Evolutionary conservation across 2,888 invertebrate species (phyloP).

Genomic region (Trichopria drosophilae): DNA sequence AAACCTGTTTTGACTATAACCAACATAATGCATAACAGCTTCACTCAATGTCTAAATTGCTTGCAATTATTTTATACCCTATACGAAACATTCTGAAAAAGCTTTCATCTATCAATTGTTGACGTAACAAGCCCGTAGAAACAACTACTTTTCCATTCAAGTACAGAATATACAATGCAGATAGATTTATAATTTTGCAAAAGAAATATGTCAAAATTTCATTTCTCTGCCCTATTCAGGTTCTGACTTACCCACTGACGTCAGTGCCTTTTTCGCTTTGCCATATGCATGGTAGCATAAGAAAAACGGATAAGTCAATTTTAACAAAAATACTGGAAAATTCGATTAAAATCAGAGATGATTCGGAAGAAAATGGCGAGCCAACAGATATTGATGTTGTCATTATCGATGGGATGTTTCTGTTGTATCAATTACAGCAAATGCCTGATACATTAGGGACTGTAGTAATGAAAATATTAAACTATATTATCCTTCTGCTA

Average conservation of each 20-base stretch:
- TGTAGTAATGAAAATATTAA: slow-evolving; percentile 19
- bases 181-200: neutral
- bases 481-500: neutral
- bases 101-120: too few relatives aligned
- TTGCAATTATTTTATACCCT: too few relatives aligned
- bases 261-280: slow-evolving; percentile 38
- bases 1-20: too few relatives aligned
- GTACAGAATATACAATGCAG: too few relatives aligned
- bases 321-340: slow-evolving; percentile 31
- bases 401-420: slow-evolving; percentile 30
- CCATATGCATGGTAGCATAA: slow-evolving; percentile 36
- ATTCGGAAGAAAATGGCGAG: neutral
- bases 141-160: too few relatives aligned
- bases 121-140: too few relatives aligned
- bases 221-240: neutral
- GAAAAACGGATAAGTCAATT: slow-evolving; percentile 38
- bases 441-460: slow-evolving; percentile 24
- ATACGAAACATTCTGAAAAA: too few relatives aligned
- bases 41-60: too few relatives aligned
- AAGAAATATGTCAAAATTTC: neutral
- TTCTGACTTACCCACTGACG: slow-evolving; percentile 32
- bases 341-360: neutral
- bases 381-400: slow-evolving; percentile 15
- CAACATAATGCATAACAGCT: too few relatives aligned
- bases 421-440: slow-evolving; percentile 22